Percentiles rank a stretch among this genome's conserved stretches.
Conservation (phyloP, 2,113 vertebrate genomes). For the Tursiops truncatus region DNA sequence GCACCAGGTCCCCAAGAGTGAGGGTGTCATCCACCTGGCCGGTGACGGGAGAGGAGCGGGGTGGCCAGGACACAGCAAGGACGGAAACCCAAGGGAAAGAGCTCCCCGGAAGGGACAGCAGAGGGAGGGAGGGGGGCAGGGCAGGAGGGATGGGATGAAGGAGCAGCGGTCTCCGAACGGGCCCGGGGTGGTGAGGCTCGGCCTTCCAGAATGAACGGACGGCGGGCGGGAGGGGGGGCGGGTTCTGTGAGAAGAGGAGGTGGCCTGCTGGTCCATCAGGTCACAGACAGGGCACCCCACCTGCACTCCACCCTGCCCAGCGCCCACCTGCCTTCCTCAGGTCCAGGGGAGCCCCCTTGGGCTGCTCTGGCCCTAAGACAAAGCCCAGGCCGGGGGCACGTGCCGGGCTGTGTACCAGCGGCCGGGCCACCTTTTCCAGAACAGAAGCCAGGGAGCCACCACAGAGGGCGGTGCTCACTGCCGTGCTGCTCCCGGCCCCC, state of each 20-base stretch:
- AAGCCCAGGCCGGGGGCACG: fast-evolving
- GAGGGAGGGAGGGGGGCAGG: no score
- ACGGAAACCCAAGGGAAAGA: background rate
- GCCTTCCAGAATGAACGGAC: background rate
- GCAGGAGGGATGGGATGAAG: background rate
- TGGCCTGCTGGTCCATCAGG: background rate
- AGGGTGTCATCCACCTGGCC: background rate
- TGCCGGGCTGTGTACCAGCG: fast-evolving
- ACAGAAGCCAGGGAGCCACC: fast-evolving
- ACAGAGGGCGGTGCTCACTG: fast-evolving
- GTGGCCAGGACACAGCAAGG: background rate
- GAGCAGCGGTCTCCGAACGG: fast-evolving
- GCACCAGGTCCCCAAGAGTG: background rate
- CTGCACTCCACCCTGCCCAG: background rate
- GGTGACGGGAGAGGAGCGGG: background rate
- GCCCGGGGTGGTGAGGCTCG: fast-evolving
- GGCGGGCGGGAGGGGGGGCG: fast-evolving
- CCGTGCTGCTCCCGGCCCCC: background rate
- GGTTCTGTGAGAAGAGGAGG: background rate
- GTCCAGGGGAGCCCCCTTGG: background rate
- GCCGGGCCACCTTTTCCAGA: fast-evolving
- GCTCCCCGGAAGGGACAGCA: fast-evolving
- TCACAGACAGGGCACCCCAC: background rate
- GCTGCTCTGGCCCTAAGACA: fast-evolving
- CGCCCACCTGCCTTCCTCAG: background rate